Evolutionary conservation across 2,888 invertebrate genomes (phyloP), one percentile per base, ranked within the genome.

Genomic region (Anarsia innoxiella): DNA sequence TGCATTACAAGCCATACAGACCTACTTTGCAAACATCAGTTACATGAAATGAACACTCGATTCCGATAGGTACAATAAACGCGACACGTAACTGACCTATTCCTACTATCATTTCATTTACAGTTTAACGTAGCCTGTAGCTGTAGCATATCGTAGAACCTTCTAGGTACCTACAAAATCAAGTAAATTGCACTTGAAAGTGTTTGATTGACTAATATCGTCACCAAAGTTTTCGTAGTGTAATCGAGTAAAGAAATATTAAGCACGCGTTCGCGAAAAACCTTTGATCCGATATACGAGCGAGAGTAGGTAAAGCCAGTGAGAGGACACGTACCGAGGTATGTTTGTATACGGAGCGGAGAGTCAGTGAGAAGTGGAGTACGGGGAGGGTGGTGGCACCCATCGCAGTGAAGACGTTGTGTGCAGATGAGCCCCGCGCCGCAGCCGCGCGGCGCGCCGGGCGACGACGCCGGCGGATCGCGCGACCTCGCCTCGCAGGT

Each of bases 371-470:
- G 83, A 80, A 82, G 83, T 83, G 79, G 74, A 76, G 79, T 61
- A 66, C 69, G 76, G 75, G 72, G 70, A 64, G 68, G 72, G 71
- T 62, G 65, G 66, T 60, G 72, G 72, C 62, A 75, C 66, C 66
- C 68, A 62, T 67, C 66, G 75, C 73, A 76, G 78, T 19, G 19
- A n/a, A n/a, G 8, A 19, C 76, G 76, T 73, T 78, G 78, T 82
- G 83, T 83, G 78, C 83, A 83, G 83, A 83, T 83, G 83, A 82
- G 76, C 66, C 83, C 83, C 60, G 83, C 62, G 43, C 83, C 83
- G 78, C 73, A 72, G 78, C 79, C 82, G 62, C 73, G 78, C 56
- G 70, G 66, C 78, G 69, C 67, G 73, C 74, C 79, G 57, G 65
- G 63, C 58, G 78, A 72, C 60, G 80, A 72, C 59, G 64, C 70